A percentile compares a stretch with the other conserved stretches of the same genome.
phyloP scores from a whole-genome alignment of 1,140 invertebrate species.

The Pissodes strobi region DNA sequence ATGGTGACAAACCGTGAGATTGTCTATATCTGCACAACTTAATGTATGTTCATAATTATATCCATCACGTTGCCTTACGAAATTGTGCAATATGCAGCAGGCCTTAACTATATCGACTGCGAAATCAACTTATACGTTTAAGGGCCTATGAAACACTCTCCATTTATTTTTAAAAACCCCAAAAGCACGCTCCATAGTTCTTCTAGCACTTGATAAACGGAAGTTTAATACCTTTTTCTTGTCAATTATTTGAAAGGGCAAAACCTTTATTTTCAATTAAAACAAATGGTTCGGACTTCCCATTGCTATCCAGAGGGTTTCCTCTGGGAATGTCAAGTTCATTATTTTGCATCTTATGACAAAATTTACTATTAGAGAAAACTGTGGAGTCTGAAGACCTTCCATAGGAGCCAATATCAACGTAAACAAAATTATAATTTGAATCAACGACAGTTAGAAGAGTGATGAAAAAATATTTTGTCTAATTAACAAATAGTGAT shows the following conservation, averaged over 20 bases:
- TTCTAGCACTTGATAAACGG: neutral
- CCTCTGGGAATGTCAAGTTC: neutral
- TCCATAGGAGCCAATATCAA: neutral
- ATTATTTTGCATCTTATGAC: neutral
- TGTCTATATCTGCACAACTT: too few species aligned
- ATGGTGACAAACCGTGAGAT: too few species aligned
- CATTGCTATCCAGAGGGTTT: neutral
- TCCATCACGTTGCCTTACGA: neutral
- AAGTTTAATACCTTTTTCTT: neutral
- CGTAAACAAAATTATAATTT: too few species aligned
- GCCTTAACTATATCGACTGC: conserved; percentile 1
- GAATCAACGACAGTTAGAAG: conserved; percentile 6
- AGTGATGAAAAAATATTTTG: neutral
- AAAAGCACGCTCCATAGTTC: neutral
- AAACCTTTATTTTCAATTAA: neutral
- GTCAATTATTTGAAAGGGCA: neutral
- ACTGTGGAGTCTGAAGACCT: neutral
- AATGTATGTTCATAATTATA: too few species aligned
- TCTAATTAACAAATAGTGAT: neutral
- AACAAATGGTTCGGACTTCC: neutral
- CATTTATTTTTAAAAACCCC: neutral
- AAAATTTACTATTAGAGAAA: neutral
- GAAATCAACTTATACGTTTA: neutral
- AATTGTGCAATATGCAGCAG: conserved; percentile 11
- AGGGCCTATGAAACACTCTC: neutral